phyloP scores from a whole-genome alignment of 2,888 invertebrate species.

The Rhopalosiphum nymphaeae region DNA sequence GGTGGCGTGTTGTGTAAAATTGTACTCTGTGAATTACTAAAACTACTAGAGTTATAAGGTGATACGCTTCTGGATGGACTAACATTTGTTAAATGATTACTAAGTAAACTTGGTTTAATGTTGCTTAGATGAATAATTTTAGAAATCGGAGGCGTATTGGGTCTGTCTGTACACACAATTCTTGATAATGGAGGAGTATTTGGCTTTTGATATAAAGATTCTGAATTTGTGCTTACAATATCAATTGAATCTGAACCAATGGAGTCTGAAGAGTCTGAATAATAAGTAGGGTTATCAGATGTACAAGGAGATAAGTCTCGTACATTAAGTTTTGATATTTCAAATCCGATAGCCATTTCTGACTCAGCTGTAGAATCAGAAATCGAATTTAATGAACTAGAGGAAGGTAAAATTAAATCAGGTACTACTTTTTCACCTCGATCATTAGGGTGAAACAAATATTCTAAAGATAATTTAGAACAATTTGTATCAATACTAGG shows the following conservation, averaged over 20 bases:
- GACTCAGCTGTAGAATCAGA: conserved; percentile 63
- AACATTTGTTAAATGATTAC: conserved; percentile 56
- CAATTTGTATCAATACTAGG: conserved; percentile 55
- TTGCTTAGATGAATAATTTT: conserved; percentile 60
- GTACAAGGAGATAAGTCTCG: conserved; percentile 44
- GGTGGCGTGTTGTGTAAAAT: conserved; percentile 61
- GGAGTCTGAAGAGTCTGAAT: conserved; percentile 54
- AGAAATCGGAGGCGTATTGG: conserved; percentile 52
- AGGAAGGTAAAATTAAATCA: conserved; percentile 48
- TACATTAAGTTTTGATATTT: conserved; percentile 44
- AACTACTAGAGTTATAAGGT: conserved; percentile 64
- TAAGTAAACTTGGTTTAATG: conserved; percentile 45
- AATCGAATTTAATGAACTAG: conserved; percentile 57
- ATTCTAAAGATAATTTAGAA: conserved; percentile 62
- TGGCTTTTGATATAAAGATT: conserved; percentile 21
- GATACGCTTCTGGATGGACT: conserved; percentile 57
- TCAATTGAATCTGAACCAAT: conserved; percentile 61
- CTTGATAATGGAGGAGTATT: conserved; percentile 53
- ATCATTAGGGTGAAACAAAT: conserved; percentile 42
- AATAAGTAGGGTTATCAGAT: conserved; percentile 59
- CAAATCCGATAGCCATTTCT: conserved; percentile 58
- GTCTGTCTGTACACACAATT: conserved; percentile 37
- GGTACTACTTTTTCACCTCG: conserved; percentile 8
- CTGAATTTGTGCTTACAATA: conserved; percentile 57
- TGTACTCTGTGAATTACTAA: conserved; percentile 65